A percentile compares a stretch with the other conserved stretches of the same genome.
Evolutionary conservation across 30 jellyfish, hydroid and myxozoan species (phyloP).

Genomic region (Turritopsis dohrnii): DNA sequence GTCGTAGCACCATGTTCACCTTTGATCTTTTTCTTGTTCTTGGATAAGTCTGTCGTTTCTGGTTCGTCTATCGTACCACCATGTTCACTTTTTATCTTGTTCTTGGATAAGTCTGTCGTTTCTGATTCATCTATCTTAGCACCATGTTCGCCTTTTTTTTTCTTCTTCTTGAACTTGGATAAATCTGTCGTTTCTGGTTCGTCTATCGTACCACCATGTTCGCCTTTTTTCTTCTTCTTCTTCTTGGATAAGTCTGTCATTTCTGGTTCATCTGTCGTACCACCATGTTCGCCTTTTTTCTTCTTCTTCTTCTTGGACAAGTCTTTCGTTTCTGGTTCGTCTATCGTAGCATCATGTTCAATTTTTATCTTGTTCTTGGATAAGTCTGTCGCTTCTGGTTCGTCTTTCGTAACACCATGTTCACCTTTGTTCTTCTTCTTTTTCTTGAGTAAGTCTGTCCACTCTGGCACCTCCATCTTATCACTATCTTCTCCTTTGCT

Average conservation of each 20-base stretch:
- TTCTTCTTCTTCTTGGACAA: neutral
- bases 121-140: neutral
- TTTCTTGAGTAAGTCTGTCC: neutral
- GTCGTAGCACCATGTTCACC: neutral
- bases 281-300: no score
- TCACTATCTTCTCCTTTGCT: neutral
- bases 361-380: neutral
- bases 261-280: no score
- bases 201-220: no score
- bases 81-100: neutral
- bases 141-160: neutral
- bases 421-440: neutral
- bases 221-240: no score
- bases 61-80: neutral
- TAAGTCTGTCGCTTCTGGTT: neutral
- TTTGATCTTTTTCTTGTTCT: neutral
- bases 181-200: no score
- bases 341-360: neutral
- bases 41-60: neutral
- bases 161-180: no score
- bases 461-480: neutral
- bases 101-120: neutral
- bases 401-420: neutral
- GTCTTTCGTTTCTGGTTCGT: neutral
- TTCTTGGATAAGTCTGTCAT: no score